Conservation (phyloP, 1,140 invertebrate genomes). For the Nephila pilipes region DNA sequence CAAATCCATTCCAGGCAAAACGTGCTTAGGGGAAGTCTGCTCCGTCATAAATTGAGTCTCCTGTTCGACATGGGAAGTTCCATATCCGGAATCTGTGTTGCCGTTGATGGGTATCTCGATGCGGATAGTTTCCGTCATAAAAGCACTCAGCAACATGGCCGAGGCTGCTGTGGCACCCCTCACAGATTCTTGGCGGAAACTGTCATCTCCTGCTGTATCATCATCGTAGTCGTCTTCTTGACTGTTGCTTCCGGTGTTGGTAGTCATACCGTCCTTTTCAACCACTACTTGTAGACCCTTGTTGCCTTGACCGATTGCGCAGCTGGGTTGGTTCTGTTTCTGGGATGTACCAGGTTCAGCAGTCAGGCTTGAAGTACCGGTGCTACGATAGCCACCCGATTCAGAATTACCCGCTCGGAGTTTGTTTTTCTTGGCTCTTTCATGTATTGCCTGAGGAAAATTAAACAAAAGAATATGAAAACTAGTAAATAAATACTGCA, state of each 20-base stretch:
- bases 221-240: conserved; percentile 77
- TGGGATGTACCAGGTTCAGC: neutral
- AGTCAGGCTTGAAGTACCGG: conserved; percentile 21
- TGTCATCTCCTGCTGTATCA: conserved; percentile 21
- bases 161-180: conserved; percentile 39
- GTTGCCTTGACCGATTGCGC: neutral
- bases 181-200: neutral
- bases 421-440: conserved; percentile 54
- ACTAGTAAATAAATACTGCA: too few relatives aligned
- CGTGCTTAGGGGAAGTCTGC: conserved; percentile 14
- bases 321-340: neutral
- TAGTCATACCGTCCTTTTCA: conserved; percentile 68
- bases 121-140: conserved; percentile 65
- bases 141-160: conserved; percentile 54
- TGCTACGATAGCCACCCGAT: conserved; percentile 36
- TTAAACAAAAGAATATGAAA: neutral
- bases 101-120: conserved; percentile 85
- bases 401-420: conserved; percentile 32
- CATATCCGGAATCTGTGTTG: conserved; percentile 91
- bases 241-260: conserved; percentile 73
- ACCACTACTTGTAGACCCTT: conserved; percentile 60
- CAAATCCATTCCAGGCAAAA: neutral
- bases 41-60: conserved; percentile 47
- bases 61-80: conserved; percentile 84
- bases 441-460: conserved; percentile 79